These are phyloP conservation scores for Ophioderma brevispina DNA, from an alignment of 35 echinoderm and acorn worm species.

Conservation along the genomic window DNA sequence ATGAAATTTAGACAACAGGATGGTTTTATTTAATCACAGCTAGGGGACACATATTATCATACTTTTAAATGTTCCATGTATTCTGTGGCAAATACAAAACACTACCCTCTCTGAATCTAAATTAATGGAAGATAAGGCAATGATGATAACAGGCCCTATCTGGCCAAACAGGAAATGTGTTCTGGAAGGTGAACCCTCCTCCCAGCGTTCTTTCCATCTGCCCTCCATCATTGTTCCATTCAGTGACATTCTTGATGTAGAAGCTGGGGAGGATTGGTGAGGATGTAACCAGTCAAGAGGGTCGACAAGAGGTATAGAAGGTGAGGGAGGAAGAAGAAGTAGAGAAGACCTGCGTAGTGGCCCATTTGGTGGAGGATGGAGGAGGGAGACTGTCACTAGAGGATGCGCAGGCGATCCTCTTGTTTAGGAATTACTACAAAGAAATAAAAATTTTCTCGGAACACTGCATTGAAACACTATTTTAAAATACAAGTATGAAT, in stretches of 20 bases:
- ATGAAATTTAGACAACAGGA: too few relatives aligned
- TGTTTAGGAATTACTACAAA: slow-evolving; percentile 54
- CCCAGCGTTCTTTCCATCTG: slow-evolving; percentile 64
- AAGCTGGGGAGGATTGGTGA: slow-evolving; percentile 85
- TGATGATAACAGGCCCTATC: slow-evolving; percentile 85
- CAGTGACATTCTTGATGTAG: slow-evolving; percentile 25
- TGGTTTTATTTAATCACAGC: too few relatives aligned
- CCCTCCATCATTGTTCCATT: slow-evolving; percentile 40
- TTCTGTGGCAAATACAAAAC: neutral
- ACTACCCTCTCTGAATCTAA: slow-evolving; percentile 88
- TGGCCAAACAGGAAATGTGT: slow-evolving; percentile 69
- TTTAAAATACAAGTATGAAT: too few relatives aligned
- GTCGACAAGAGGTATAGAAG: slow-evolving; percentile 66
- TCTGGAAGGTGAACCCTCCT: neutral
- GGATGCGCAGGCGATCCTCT: slow-evolving; percentile 89
- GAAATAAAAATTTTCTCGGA: neutral
- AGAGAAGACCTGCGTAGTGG: slow-evolving; percentile 93
- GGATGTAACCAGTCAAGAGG: slow-evolving; percentile 88
- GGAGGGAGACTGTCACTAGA: slow-evolving; percentile 76
- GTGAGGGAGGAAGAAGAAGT: slow-evolving; percentile 78
- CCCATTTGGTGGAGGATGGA: slow-evolving; percentile 96
- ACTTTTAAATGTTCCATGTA: too few relatives aligned
- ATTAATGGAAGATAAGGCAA: slow-evolving; percentile 67
- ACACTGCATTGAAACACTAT: too few relatives aligned
- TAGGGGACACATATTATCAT: too few relatives aligned